Evolutionary conservation across 1,140 invertebrate species (phyloP), one percentile per base, ranked within the genome.

Genomic region (Euschistus heros): DNA sequence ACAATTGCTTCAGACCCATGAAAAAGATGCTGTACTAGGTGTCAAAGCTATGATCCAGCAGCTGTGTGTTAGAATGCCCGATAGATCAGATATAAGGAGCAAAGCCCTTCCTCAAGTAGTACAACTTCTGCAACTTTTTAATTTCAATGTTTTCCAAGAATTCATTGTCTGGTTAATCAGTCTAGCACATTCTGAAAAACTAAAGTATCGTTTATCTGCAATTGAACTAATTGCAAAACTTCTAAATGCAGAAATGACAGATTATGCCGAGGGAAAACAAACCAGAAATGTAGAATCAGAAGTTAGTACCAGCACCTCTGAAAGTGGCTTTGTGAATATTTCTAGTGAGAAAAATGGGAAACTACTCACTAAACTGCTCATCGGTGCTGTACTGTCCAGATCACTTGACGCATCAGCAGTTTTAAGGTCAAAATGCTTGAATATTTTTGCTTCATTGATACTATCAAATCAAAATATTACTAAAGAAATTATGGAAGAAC

Each of bases 361-460:
- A 7, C 4, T 37, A 63, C 66, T 18, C 68, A 77, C 76, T 66
- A 77, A 71, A 60, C 75, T 78, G 55, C 69, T 85, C 3, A 67
- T 85, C 13, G 76, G 75, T 15, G 73, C 78, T 5, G 72, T 82
- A 24, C 69, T 83, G 44, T 75, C 74, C 10, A 75, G 80, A 44
- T 83, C 79, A 68, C 74, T 74, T 26, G 84, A 86, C 72, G 70
- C 71, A 8, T 81, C 82, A 14, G 78, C 79, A 30, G 77, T 78
- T 73, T 80, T 84, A 7, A 74, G 83, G 67, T 77, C 81, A 2
- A 79, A 81, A 74, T 81, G 82, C 0, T 76, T 85, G 68, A 72
- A 76, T 0, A 77, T 78, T 18, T 71, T 84, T 13, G 76, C 79
- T 0, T 77, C 78, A 33, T 76, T 80, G 64, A 76, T 79, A 0